Percentiles rank a stretch among this genome's conserved stretches.
Evolutionary conservation across 2,888 invertebrate genomes (phyloP).

Genomic region (Drosophila neonasuta): DNA sequence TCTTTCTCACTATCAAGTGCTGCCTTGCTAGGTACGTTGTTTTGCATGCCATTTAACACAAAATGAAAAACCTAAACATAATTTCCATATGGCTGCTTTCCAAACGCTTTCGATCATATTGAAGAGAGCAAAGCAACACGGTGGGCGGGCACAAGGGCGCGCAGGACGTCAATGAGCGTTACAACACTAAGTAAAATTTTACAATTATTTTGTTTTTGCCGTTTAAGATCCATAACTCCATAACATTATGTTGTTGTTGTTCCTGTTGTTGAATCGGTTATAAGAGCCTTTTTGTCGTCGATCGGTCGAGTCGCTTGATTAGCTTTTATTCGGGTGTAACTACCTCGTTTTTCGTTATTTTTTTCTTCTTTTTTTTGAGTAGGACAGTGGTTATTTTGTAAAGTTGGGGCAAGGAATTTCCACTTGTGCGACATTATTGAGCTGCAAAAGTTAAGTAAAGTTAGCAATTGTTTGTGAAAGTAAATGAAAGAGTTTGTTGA

Average conservation of each 20-base stretch:
- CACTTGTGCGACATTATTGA: conserved; percentile 79
- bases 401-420: conserved; percentile 59
- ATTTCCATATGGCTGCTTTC: conserved; percentile 44
- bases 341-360: conserved; percentile 48
- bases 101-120: conserved; percentile 40
- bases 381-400: conserved; percentile 62
- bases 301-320: conserved; percentile 68
- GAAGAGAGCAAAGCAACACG: conserved; percentile 62
- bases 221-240: conserved; percentile 69
- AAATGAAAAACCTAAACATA: conserved; percentile 16
- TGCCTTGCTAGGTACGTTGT: conserved; percentile 48
- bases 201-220: conserved; percentile 70
- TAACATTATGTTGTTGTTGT: conserved; percentile 48
- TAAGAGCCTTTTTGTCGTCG: conserved; percentile 70
- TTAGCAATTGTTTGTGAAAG: background rate
- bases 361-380: conserved; percentile 55
- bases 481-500: conserved; percentile 13
- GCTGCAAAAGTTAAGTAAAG: conserved; percentile 55
- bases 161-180: conserved; percentile 77
- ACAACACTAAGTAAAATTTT: conserved; percentile 78
- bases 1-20: conserved; percentile 56
- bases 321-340: conserved; percentile 50
- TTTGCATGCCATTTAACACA: conserved; percentile 30
- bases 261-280: conserved; percentile 30
- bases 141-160: conserved; percentile 64